Base-by-base conservation (phyloP, 1,140 invertebrate species). In the Holotrichia oblita region DNA sequence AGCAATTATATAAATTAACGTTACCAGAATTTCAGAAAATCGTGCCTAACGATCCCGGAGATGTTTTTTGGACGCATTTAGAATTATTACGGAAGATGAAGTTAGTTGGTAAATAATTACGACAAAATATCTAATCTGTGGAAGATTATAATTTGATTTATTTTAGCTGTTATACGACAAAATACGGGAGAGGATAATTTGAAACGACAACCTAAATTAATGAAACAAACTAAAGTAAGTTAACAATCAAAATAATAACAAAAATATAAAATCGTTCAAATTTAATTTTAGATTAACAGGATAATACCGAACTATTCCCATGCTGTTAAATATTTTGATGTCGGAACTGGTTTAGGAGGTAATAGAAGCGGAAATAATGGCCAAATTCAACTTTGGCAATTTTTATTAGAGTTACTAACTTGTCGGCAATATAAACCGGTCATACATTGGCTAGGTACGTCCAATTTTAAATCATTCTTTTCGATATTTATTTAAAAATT, bases 1-100 rank as follows among this genome's bases (percentile, higher is more conserved):
- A 89, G 40, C 89, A 94, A 79, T 87, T 98, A 8, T 96, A 93
- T 85, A 87, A 91, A 34, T 87, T 98, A 80, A 92, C 91, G 0
- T 88, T 95, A 80, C 87, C 91, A 77, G 90, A 93, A 59, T 94
- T 93, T 83, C 91, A 93, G 81, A 88, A 90, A 78, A 94, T 94
- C 87, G 92, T 97, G 4, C 95, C 95, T 0, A 89, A 90, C 14
- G 96, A 98, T 88, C 93, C 93, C 0, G 92, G 93, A 17, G 95
- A 97, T 85, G 87, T 97, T 3, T 98, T 98, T 86, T 98, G 96
- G 96, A 98, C 96, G 0, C 97, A 98, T 89, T 90, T 98, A 64
- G 96, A 98, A 87, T 87, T 98, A 41, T 88, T 98, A 0, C 90
- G 94, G 80, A 96, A 97, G 86, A 97, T 95, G 88, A 96, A 97